phyloP scores from a whole-genome alignment of 2,888 invertebrate species.

The Cerceris ruficornis region DNA sequence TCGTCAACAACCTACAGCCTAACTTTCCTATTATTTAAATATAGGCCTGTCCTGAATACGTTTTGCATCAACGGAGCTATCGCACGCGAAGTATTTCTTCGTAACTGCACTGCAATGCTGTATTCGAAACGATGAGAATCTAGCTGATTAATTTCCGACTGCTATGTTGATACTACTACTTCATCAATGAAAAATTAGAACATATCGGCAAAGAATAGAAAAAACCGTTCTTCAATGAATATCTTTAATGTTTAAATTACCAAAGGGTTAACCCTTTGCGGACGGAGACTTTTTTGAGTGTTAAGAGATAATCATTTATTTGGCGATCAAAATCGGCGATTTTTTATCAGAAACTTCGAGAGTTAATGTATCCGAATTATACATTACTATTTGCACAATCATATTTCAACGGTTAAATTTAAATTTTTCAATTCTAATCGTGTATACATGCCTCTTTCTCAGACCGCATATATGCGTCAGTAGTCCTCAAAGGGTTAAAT shows the following conservation, averaged over 20 bases:
- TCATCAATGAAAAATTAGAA: conserved; percentile 3
- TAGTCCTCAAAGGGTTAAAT: no score
- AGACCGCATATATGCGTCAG: no score
- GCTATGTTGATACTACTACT: conserved; percentile 10
- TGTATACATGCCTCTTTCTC: no score
- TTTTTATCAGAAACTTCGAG: no score
- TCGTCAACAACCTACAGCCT: conserved; percentile 12
- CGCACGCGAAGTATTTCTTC: conserved; percentile 29
- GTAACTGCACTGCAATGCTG: conserved; percentile 28
- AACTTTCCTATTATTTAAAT: conserved; percentile 40
- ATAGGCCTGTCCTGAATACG: conserved; percentile 26
- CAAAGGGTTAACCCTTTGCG: no score
- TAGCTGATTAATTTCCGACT: conserved; percentile 37
- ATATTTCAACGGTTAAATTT: no score
- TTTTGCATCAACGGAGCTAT: conserved; percentile 28
- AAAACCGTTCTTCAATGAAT: conserved; percentile 7
- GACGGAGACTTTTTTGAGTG: no score
- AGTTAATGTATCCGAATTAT: no score
- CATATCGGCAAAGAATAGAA: background rate
- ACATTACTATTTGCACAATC: no score
- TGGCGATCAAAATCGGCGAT: no score
- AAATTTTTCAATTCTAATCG: no score
- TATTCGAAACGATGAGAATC: conserved; percentile 18
- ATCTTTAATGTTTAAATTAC: conserved; percentile 18
- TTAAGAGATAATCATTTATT: no score